Evolutionary conservation across 2,888 invertebrate species (phyloP).

Genomic region (Euproctis similis): DNA sequence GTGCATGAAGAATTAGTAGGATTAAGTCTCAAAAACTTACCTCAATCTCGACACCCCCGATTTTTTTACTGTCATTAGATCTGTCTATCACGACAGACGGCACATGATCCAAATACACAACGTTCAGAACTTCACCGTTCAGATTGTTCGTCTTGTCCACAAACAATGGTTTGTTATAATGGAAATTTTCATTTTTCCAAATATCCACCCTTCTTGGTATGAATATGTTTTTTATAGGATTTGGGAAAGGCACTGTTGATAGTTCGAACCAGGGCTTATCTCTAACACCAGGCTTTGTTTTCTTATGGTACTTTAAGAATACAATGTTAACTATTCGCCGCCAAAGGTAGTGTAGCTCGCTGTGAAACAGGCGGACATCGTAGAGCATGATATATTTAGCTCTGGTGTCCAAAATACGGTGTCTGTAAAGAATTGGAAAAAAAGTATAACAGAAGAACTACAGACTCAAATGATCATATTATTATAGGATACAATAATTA

Average conservation of each 20-base stretch:
- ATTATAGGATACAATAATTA: too few relatives aligned
- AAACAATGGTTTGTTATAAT: slow-evolving; percentile 67
- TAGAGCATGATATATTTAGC: slow-evolving; percentile 82
- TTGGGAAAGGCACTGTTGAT: slow-evolving; percentile 84
- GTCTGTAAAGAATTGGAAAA: slow-evolving; percentile 70
- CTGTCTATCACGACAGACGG: slow-evolving; percentile 77
- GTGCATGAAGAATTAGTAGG: too few relatives aligned
- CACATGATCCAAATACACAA: slow-evolving; percentile 80
- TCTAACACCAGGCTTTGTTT: slow-evolving; percentile 30
- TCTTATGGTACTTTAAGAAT: slow-evolving; percentile 78
- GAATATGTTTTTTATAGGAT: slow-evolving; percentile 68
- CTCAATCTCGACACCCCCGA: slow-evolving; percentile 82
- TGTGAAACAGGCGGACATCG: slow-evolving; percentile 80
- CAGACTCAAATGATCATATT: too few relatives aligned
- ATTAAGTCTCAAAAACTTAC: slow-evolving; percentile 63
- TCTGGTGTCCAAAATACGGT: slow-evolving; percentile 81
- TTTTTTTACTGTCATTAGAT: slow-evolving; percentile 48
- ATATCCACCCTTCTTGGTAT: slow-evolving; percentile 78
- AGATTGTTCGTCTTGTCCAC: slow-evolving; percentile 78
- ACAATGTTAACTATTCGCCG: slow-evolving; percentile 83
- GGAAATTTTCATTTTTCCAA: slow-evolving; percentile 80
- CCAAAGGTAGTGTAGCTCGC: slow-evolving; percentile 83
- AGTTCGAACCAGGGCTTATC: slow-evolving; percentile 80
- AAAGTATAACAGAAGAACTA: too few relatives aligned
- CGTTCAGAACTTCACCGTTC: slow-evolving; percentile 74